Evolutionary conservation across 2,797 vertebrate genomes (phyloP), one percentile per base, ranked within the genome.

Genomic region (Sternotherus odoratus): DNA sequence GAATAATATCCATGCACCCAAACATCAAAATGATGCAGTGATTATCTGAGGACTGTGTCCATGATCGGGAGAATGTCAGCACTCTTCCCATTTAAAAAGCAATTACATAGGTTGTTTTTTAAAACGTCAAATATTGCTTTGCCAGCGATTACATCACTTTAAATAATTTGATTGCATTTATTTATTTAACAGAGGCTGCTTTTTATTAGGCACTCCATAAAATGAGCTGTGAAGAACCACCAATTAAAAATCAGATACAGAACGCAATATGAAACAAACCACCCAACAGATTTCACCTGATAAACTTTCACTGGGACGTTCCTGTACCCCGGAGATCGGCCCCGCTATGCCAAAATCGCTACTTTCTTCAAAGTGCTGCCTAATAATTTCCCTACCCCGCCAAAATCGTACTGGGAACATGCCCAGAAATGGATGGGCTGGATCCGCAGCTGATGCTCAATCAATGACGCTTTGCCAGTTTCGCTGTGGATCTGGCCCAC

Each of bases 81-180:
- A 95, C 89, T 72, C 89, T 92, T 1, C 1, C 30, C 79, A 87
- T 75, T 82, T 89, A 77, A 86, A 50, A 86, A 83, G 78, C 53
- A 92, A 94, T 93, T 94, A 69, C 82, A 57, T 23, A n/a, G 28
- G 6, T 69, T 75, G 28, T 89, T 92, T 86, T 78, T 83, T 28
- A 75, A 91, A 93, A 39, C 21, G 39, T 69, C 66, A 39, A 93
- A 46, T 17, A 39, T 48, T 93, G 30, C 74, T 46, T 78, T 94
- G 89, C 91, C 96, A 95, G 91, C 48, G 15, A 91, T 92, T 95
- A 94, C 85, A 88, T 28, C 5, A 43, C 49, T 93, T 94, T 85
- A 39, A 95, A 95, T 90, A 12, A 43, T 43, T 12, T 39, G 10
- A 69, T 69, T 69, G 33, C 21, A 66, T 66, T 69, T 69, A 79